Evolutionary conservation across 2,797 vertebrate species (phyloP), one percentile per base, ranked within the genome.

Genomic region (Vultur gryphus): DNA sequence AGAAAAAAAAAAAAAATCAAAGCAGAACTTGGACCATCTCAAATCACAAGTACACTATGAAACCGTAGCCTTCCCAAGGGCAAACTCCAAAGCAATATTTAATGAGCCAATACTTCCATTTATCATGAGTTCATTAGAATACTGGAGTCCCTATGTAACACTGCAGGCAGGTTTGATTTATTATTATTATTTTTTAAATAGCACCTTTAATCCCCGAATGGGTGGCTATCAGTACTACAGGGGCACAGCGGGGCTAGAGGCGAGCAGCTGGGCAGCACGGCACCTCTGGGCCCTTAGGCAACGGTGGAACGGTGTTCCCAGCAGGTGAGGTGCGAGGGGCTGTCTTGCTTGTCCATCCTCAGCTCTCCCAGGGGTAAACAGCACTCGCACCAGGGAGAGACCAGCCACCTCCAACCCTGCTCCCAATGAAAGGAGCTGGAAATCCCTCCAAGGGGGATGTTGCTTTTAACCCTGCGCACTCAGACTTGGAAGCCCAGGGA

Each of bases 271-370:
- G 70, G 51, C 92, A 72, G 83, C 75, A 78, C 19, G 2, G 71
- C 64, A 70, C 43, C 75, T 51, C 88, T 39, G 62, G 8, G 13
- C 71, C 28, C 10, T 16, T 4, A 17, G 55, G 55, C 62, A 61
- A 20, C 0, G 1, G n/a, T 12, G 55, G 58, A 61, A 20, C 0
- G 1, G n/a, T 11, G 46, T 26, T 69, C 65, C 55, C 76, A 76
- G 89, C 31, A 16, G 16, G 31, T 15, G 44, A 89, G 84, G 43
- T 54, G 64, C 2, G 2, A 87, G 62, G 41, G 52, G 52, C 43
- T 76, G 55, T n/a, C 54, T 62, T 67, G 66, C 44, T 67, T 35
- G 26, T 20, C 78, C 61, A 31, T 51, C 66, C 33, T 75, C 75
- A 66, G 73, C 55, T 67, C 25, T 72, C 55, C 65, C 1, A 2